Conservation (phyloP, 2,888 invertebrate species). For the Leucophora obtusa region DNA sequence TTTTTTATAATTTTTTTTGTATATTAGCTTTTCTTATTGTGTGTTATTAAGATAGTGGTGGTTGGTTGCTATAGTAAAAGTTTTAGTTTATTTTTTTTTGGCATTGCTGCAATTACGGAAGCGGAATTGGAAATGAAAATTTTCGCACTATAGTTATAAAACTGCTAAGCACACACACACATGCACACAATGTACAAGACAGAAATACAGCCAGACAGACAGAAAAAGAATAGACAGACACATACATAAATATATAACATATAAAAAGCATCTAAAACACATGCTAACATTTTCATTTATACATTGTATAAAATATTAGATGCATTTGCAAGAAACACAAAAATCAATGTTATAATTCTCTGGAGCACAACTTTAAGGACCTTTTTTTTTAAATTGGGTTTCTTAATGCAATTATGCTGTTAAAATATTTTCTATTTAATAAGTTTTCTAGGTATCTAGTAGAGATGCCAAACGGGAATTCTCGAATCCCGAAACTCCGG, state of each 20-base stretch:
- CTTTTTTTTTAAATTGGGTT: not conserved
- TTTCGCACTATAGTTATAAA: constrained; percentile 57
- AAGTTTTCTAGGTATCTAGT: too few species aligned
- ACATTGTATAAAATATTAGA: not conserved
- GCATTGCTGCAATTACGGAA: constrained; percentile 46
- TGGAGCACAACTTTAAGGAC: not conserved
- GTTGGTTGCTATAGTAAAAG: not conserved
- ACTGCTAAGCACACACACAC: not conserved
- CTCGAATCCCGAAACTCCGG: too few species aligned
- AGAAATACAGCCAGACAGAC: not conserved
- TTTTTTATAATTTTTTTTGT: not conserved
- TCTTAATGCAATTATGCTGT: not conserved
- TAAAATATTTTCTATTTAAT: not conserved
- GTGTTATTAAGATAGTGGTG: not conserved
- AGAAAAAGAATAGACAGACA: not conserved
- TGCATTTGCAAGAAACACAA: not conserved
- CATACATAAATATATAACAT: too few species aligned
- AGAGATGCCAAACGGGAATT: too few species aligned
- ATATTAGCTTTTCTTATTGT: not conserved
- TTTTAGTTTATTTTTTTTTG: not conserved
- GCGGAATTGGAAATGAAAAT: constrained; percentile 72
- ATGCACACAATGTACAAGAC: not conserved
- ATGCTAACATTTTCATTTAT: not conserved
- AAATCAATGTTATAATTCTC: not conserved
- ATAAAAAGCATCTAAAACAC: not conserved